Percentiles rank a stretch among this genome's conserved stretches.
phyloP scores from a whole-genome alignment of 2,113 vertebrate species.

The Nothocercus julius region DNA sequence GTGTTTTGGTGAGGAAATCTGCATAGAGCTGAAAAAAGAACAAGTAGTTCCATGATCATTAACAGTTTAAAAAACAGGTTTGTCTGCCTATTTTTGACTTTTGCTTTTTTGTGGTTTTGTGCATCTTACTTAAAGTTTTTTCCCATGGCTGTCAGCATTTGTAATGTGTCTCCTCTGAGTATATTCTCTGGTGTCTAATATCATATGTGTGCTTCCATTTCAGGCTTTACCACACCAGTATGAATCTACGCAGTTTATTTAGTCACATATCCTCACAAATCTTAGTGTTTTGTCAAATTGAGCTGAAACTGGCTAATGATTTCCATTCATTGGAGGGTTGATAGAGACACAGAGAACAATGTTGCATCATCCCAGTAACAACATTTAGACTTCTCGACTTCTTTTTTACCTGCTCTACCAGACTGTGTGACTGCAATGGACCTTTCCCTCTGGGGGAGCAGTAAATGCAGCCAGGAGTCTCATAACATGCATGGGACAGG shows the following conservation, averaged over 20 bases:
- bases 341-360: neutral
- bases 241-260: neutral
- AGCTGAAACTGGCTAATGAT: neutral
- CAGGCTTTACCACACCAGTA: neutral
- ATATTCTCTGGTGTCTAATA: neutral
- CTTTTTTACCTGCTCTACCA: fast-evolving
- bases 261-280: neutral
- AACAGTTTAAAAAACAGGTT: neutral
- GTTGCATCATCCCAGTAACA: neutral
- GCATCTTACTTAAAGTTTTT: neutral
- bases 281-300: neutral
- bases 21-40: neutral
- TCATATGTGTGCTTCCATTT: neutral
- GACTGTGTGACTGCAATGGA: neutral
- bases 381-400: neutral
- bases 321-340: neutral
- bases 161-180: neutral
- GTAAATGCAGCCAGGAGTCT: neutral
- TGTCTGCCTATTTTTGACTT: neutral
- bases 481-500: neutral
- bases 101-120: neutral
- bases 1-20: neutral
- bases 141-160: neutral
- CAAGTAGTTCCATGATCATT: neutral
- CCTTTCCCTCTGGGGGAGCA: neutral